Base-by-base conservation (phyloP, 2,888 invertebrate species). In the Dioctria rufipes region DNA sequence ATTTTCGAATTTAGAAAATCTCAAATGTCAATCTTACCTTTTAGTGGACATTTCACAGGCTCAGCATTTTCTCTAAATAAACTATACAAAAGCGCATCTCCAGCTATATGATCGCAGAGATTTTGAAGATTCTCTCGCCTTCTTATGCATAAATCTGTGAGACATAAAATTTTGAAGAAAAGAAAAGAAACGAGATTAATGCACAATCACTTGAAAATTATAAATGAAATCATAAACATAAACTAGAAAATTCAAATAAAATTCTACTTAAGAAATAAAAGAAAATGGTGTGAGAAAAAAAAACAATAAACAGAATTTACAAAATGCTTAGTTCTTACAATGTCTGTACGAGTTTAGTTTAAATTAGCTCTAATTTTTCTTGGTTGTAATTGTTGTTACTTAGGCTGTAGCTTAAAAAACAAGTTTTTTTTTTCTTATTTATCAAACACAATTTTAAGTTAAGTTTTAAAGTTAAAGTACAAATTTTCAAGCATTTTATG, bases 61-160 rank as follows among this genome's bases (percentile, higher is more conserved):
- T 93, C 93, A 11, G 96, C 96, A 86, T 94, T 95, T 87, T 96
- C 95, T 82, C 96, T 91, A 90, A 97, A 96, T 94, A 97, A 94
- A 85, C 96, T 96, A 90, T 95, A 96, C 11, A 97, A 92, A 65
- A 95, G 90, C 3, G 96, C 96, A 89, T 97, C 96, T 25, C 96
- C 96, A 11, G 96, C 95, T 89, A 96, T 96, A 87, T 94, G 92
- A 75, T 95, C 94, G 89, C 96, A 96, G 84, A 96, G 91, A 85
- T 94, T 94, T 73, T 95, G 93, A 86, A 96, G 91, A 75, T 93
- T 93, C 87, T 95, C 95, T 86, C 89, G 89, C 85, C 89, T 88
- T 85, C 88, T 89, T 86, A 89, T 89, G 67, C 63, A 65, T 46
- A 88, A 88, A 87, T 88, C 89, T 89, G 87, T 87, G 88, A 88